Percentiles rank a stretch among this genome's conserved stretches.
Conservation (phyloP, 23 tunicate species). For the Ascidia mentula region DNA sequence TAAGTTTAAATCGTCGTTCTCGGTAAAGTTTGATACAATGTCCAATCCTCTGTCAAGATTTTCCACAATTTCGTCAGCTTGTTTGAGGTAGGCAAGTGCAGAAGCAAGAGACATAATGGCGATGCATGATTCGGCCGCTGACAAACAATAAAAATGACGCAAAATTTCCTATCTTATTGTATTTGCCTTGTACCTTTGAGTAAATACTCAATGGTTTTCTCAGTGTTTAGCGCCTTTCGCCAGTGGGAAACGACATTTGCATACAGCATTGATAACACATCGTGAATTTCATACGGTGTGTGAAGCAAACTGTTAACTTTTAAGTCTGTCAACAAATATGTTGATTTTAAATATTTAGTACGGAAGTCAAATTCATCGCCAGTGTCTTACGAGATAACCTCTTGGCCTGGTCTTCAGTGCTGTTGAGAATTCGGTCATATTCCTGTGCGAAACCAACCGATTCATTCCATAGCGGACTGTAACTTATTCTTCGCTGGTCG, state of each 20-base stretch:
- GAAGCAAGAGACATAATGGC: slow-evolving; percentile 28
- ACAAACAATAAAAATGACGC: neutral
- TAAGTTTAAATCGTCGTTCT: slow-evolving; percentile 41
- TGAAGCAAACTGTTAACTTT: neutral
- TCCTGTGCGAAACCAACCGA: slow-evolving; percentile 38
- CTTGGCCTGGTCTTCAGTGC: slow-evolving; percentile 54
- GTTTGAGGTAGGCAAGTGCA: slow-evolving; percentile 45
- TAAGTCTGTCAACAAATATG: slow-evolving; percentile 4
- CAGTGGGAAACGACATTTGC: slow-evolving; percentile 70
- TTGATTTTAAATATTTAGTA: no score
- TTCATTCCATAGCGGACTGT: slow-evolving; percentile 48
- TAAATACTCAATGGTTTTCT: slow-evolving; percentile 61
- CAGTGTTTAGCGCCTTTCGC: slow-evolving; percentile 67
- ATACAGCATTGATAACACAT: slow-evolving; percentile 48
- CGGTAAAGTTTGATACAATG: slow-evolving; percentile 59
- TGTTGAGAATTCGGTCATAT: slow-evolving; percentile 28
- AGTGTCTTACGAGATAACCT: neutral
- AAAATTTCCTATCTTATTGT: neutral
- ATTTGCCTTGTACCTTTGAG: slow-evolving; percentile 42
- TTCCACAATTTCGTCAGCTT: slow-evolving; percentile 58
- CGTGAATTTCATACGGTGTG: slow-evolving; percentile 69
- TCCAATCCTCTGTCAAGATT: slow-evolving; percentile 71
- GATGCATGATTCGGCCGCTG: slow-evolving; percentile 79
- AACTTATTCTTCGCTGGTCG: slow-evolving; percentile 40
- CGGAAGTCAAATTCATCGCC: neutral